phyloP scores from a whole-genome alignment of 2,113 vertebrate genomes.

The Lagopus leucura region DNA sequence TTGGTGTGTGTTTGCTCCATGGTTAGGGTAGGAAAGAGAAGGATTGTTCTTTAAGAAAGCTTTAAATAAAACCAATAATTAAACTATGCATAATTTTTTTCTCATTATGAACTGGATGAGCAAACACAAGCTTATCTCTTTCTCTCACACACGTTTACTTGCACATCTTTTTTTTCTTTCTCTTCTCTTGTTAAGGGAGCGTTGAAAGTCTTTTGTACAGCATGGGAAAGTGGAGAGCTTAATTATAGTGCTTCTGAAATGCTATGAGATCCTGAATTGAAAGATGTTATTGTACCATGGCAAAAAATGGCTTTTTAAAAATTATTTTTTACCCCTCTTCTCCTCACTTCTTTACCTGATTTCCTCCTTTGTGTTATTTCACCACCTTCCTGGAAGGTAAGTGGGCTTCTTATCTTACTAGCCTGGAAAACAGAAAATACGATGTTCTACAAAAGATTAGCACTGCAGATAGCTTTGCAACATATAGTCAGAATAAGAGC shows the following conservation, averaged over 20 bases:
- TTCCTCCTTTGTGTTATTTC: conserved; percentile 4
- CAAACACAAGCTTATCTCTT: background rate
- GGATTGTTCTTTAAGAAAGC: background rate
- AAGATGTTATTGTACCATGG: background rate
- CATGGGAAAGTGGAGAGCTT: background rate
- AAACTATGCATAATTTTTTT: conserved; percentile 3
- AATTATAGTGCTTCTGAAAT: conserved; percentile 16
- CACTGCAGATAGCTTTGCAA: background rate
- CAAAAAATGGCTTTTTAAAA: background rate
- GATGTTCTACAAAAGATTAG: background rate
- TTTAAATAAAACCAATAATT: conserved; percentile 40
- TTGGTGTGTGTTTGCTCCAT: background rate
- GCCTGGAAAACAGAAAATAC: background rate
- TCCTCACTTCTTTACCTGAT: background rate
- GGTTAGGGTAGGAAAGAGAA: conserved; percentile 15
- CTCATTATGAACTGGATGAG: background rate
- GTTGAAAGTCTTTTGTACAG: background rate
- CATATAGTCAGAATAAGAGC: background rate
- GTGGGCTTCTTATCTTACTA: background rate
- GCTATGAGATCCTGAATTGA: conserved; percentile 23
- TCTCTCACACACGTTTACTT: background rate
- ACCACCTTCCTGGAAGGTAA: background rate
- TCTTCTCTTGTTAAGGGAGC: conserved; percentile 12
- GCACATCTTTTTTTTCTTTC: background rate
- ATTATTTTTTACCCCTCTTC: background rate